Conservation (phyloP, 37 sponge, comb jelly and placozoan species). For the Hexactinellida sp. region DNA sequence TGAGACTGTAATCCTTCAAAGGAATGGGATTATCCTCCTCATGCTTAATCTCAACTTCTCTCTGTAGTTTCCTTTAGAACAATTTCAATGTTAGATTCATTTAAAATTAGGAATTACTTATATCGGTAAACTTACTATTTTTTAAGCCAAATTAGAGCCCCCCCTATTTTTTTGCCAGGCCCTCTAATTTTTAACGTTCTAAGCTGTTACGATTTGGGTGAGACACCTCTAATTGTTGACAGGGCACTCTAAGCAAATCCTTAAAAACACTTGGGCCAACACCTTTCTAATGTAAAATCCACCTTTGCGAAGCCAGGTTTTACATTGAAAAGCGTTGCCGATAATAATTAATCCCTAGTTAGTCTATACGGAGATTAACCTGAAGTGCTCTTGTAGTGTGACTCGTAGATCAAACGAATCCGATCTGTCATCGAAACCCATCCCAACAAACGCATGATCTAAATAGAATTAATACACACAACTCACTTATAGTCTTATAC, state of each 20-base stretch:
- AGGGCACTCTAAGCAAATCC: too few relatives aligned
- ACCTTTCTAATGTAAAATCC: not conserved
- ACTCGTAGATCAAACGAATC: conserved; percentile 97
- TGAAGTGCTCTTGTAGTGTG: conserved; percentile 87
- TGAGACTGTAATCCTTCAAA: conserved; percentile 65
- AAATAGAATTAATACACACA: conserved; percentile 4
- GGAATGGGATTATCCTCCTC: conserved; percentile 42
- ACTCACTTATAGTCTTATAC: not conserved
- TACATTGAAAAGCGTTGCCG: too few relatives aligned
- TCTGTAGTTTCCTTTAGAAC: conserved; percentile 33
- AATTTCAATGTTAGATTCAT: not conserved
- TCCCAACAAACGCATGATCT: conserved; percentile 77
- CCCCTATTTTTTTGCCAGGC: not conserved
- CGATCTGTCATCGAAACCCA: conserved; percentile 84
- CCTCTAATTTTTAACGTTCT: too few relatives aligned
- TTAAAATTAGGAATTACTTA: not conserved
- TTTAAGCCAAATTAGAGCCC: too few relatives aligned
- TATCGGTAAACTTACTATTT: too few relatives aligned
- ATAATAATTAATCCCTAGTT: not conserved
- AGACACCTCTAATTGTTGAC: too few relatives aligned
- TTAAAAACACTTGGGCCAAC: too few relatives aligned
- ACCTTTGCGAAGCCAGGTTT: too few relatives aligned
- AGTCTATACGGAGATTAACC: conserved; percentile 46
- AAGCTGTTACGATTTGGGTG: too few relatives aligned
- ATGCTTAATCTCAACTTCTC: conserved; percentile 35